Evolutionary conservation across 2,888 invertebrate species (phyloP), one percentile per base, ranked within the genome.

Genomic region (Eupeodes latifasciatus): DNA sequence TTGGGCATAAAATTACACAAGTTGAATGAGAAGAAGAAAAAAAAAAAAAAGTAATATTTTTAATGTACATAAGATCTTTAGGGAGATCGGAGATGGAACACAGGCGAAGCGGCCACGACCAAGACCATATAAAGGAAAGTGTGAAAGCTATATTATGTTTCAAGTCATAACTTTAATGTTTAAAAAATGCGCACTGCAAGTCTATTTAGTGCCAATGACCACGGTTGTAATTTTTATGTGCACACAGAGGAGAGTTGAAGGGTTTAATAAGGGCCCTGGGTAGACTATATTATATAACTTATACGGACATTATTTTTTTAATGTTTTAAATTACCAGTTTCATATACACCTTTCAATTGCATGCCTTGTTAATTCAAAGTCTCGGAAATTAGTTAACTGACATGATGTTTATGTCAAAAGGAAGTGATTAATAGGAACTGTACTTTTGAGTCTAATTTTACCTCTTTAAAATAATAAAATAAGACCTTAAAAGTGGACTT

Each of bases 81-180:
- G 44, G 49, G 34, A 19, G 34, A 59, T 14, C 16, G 51, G 9
- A 49, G 59, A 51, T 7, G 47, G 5, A 27, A 7, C 49, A 9
- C 3, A 12, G 55, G 11, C 7, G 14, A 12, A 62, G 11, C 7
- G 14, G 11, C 14, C 19, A 11, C n/a, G 47, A 9, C 40, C 40
- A 9, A 40, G 40, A 40, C 12, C 12, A 61, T 67, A 76, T 69
- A 76, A 81, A 67, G 71, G 85, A 85, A 85, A 85, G 81, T 85
- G 81, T 69, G 74, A 62, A 72, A 62, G 77, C 59, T 81, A 81
- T 78, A 81, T 85, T 78, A 81, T 75, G 62, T 85, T 85, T 78
- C 67, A 85, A 85, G 81, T 47, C 61, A 51, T 64, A 75, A 75
- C 69, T 53, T 75, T 74, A 34, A 61, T 69, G 75, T 53, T 44